phyloP scores from a whole-genome alignment of 2,797 vertebrate species.

The Thunnus albacares region DNA sequence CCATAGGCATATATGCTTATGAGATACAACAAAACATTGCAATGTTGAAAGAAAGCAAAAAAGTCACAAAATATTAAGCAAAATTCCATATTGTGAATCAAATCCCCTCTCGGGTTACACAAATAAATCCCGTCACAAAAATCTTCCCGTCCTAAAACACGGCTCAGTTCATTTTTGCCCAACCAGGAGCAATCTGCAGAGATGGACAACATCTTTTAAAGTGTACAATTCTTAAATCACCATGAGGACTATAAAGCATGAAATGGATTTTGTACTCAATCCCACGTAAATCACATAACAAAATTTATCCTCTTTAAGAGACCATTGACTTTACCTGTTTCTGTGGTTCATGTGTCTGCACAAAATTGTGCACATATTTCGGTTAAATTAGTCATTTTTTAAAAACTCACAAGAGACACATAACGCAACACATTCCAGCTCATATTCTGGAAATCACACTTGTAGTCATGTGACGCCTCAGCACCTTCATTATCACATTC shows the following conservation, averaged over 20 bases:
- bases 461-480: not conserved
- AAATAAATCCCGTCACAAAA: too few relatives aligned
- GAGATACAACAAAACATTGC: not conserved
- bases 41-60: conserved; percentile 1
- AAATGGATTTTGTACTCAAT: conserved; percentile 49
- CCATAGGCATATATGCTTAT: not conserved
- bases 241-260: conserved; percentile 39
- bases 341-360: conserved; percentile 7
- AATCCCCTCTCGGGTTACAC: not conserved
- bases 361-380: not conserved
- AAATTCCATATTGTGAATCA: conserved; percentile 1
- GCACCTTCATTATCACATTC: conserved; percentile 4
- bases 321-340: not conserved
- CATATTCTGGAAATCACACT: not conserved
- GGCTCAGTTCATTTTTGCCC: conserved; percentile 18
- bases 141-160: conserved; percentile 1
- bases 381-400: too few relatives aligned
- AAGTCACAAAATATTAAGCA: not conserved
- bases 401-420: not conserved
- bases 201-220: conserved; percentile 21
- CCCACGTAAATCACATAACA: conserved; percentile 13
- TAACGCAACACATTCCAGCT: not conserved
- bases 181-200: conserved; percentile 24
- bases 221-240: conserved; percentile 27
- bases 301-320: conserved; percentile 7